Evolutionary conservation across 2,888 invertebrate genomes (phyloP).

Genomic region (Nemotelus pantherinus): DNA sequence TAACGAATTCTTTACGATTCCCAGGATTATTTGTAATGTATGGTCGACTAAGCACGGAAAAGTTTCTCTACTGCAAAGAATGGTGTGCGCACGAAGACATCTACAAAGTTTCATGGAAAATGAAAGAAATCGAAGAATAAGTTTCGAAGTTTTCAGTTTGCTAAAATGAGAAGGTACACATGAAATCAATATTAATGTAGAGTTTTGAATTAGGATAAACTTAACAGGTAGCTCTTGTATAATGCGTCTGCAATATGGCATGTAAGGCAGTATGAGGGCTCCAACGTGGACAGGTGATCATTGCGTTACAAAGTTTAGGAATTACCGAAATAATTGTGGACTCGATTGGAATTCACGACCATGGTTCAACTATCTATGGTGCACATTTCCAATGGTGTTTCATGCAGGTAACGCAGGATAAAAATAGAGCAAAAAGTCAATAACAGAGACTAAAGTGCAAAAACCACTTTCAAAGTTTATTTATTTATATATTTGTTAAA

Average conservation of each 20-base stretch:
- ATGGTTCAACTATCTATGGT: no score
- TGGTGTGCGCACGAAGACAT: not conserved
- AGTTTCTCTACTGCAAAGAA: constrained; percentile 1
- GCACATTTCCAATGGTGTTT: no score
- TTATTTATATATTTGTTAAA: no score
- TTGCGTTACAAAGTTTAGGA: not conserved
- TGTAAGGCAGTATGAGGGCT: not conserved
- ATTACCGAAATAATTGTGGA: no score
- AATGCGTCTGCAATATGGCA: not conserved
- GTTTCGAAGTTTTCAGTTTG: not conserved
- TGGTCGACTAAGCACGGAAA: not conserved
- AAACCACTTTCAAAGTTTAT: no score
- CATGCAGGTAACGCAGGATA: no score
- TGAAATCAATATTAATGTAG: no score
- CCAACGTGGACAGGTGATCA: not conserved
- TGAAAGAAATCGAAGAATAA: constrained; percentile 18
- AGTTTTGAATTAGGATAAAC: not conserved
- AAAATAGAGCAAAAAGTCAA: no score
- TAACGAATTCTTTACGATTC: not conserved
- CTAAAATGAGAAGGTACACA: not conserved
- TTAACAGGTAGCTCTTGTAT: not conserved
- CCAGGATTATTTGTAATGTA: constrained; percentile 20
- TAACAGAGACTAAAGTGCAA: no score
- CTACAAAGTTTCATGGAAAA: constrained; percentile 10
- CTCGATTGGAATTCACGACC: no score